phyloP scores from a whole-genome alignment of 1,140 invertebrate species.

The Ooceraea biroi region DNA sequence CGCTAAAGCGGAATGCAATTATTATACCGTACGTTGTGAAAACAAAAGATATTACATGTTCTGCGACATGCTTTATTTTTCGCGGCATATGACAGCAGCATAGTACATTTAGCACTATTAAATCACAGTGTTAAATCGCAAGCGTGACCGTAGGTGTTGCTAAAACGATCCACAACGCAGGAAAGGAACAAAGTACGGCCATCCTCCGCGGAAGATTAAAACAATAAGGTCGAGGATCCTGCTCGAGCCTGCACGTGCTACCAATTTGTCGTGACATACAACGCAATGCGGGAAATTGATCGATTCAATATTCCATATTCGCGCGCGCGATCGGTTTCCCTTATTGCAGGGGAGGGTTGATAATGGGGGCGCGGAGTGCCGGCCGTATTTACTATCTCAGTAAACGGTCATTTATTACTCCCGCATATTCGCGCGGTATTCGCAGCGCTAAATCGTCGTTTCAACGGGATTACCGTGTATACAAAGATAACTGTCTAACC shows the following conservation, averaged over 20 bases:
- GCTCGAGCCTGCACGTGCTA: not conserved
- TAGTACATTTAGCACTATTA: conserved; percentile 23
- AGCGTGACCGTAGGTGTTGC: not conserved
- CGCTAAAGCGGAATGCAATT: conserved; percentile 3
- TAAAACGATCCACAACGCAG: not conserved
- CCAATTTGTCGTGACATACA: conserved; percentile 1
- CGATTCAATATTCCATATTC: conserved; percentile 42
- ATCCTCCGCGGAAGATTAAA: not conserved
- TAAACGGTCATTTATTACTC: conserved; percentile 54
- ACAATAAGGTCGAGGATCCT: not conserved
- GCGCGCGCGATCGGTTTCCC: conserved; percentile 34
- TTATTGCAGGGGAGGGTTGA: conserved; percentile 10
- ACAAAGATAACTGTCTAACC: conserved; percentile 49
- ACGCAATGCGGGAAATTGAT: conserved; percentile 11
- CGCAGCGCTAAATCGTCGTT: conserved; percentile 45
- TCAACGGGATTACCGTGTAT: conserved; percentile 47
- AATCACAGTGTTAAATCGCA: conserved; percentile 31
- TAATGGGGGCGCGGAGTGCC: conserved; percentile 45
- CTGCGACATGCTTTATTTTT: conserved; percentile 5
- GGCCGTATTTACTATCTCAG: conserved; percentile 49
- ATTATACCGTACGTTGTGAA: not conserved
- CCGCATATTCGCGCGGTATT: conserved; percentile 5
- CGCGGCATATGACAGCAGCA: not conserved
- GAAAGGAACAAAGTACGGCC: not conserved
- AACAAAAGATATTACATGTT: not conserved